Evolutionary conservation across 2,797 vertebrate genomes (phyloP).

Genomic region (Uromys caudimaculatus): DNA sequence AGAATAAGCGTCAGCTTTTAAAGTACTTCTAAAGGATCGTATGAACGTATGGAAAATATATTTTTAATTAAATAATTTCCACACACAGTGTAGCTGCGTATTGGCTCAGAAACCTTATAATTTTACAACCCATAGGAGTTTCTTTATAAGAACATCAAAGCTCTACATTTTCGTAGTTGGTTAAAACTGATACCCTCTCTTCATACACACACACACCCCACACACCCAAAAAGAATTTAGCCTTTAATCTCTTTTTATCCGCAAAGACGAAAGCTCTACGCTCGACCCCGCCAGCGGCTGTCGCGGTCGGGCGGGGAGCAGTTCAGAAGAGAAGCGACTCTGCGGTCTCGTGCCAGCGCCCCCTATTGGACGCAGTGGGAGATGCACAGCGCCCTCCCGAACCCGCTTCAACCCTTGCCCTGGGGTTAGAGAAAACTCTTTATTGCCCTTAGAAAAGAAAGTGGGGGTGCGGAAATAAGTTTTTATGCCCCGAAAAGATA

Average conservation of each 20-base stretch:
- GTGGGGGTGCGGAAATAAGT: conserved; percentile 11
- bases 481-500: conserved; percentile 56
- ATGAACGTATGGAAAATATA: conserved; percentile 79
- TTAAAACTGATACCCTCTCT: conserved; percentile 82
- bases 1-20: conserved; percentile 83
- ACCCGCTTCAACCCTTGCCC: conserved; percentile 47
- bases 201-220: background rate
- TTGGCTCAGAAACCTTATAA: conserved; percentile 84
- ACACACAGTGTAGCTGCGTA: conserved; percentile 76
- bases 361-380: conserved; percentile 87
- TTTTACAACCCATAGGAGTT: conserved; percentile 85
- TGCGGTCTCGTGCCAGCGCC: conserved; percentile 83
- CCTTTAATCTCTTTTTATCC: conserved; percentile 90
- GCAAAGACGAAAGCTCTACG: conserved; percentile 86
- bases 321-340: conserved; percentile 82
- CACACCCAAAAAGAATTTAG: conserved; percentile 80
- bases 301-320: background rate
- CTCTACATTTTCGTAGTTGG: conserved; percentile 86
- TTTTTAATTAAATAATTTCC: conserved; percentile 89
- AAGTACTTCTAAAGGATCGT: conserved; percentile 83
- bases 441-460: conserved; percentile 59
- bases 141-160: conserved; percentile 88
- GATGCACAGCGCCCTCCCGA: conserved; percentile 77
- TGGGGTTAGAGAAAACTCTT: conserved; percentile 58
- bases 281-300: conserved; percentile 85